Percentiles rank a stretch among this genome's conserved stretches.
Evolutionary conservation across 2,797 vertebrate species (phyloP).

Genomic region (Agapornis canus): DNA sequence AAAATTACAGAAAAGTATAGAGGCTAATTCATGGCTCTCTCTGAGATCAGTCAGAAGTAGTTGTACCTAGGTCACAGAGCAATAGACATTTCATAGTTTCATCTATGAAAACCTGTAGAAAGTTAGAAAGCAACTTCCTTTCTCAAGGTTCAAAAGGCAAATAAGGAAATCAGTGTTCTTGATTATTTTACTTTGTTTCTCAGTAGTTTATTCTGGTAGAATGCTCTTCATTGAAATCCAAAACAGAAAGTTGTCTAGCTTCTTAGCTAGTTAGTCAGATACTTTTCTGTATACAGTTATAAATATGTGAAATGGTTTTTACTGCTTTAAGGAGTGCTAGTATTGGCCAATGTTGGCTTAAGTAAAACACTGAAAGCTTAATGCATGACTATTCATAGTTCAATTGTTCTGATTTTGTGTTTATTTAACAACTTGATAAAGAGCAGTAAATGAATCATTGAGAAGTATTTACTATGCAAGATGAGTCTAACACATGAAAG

Average conservation of each 20-base stretch:
- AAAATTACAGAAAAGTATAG: background rate
- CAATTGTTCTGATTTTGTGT: background rate
- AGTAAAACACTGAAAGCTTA: background rate
- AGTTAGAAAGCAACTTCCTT: background rate
- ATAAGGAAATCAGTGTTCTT: background rate
- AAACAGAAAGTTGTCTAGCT: background rate
- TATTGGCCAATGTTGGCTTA: background rate
- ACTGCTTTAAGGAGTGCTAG: background rate
- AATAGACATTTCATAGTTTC: background rate
- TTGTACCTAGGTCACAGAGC: background rate
- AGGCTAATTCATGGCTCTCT: background rate
- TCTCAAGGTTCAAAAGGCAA: background rate
- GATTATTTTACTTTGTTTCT: background rate
- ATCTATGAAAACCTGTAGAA: background rate
- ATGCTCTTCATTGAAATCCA: background rate
- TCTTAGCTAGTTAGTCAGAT: slow-evolving; percentile 9
- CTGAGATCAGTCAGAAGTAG: background rate
- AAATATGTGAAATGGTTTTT: background rate
- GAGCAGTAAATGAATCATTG: background rate
- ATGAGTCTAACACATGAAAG: background rate
- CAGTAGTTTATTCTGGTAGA: background rate
- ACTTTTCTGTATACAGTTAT: background rate
- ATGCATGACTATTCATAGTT: background rate
- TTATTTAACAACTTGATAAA: background rate
- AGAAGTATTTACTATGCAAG: background rate